A percentile compares a stretch with the other conserved stretches of the same genome.
These are phyloP conservation scores for Sorex maritimensis DNA, from an alignment of 2,797 vertebrate species.

Conservation along the genomic window DNA sequence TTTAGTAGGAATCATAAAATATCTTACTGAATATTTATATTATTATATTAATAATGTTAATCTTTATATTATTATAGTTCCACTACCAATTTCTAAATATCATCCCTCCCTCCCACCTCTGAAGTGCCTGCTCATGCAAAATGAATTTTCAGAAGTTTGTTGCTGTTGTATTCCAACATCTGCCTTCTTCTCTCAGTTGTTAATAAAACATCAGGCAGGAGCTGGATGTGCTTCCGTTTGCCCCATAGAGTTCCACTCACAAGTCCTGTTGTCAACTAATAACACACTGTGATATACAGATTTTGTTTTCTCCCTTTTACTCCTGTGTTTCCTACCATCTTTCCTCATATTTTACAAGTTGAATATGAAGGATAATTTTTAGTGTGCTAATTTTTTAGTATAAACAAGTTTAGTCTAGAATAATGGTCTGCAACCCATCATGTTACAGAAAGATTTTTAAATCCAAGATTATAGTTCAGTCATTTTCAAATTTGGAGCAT, in stretches of 20 bases:
- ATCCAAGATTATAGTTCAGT: conserved; percentile 57
- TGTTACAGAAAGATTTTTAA: conserved; percentile 19
- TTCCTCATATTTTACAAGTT: conserved; percentile 57
- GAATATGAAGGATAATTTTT: conserved; percentile 56
- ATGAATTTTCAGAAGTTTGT: neutral
- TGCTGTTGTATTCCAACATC: neutral
- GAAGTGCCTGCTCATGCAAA: neutral
- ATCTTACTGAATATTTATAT: conserved; percentile 43
- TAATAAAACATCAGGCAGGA: neutral
- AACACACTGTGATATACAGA: neutral
- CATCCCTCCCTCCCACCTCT: neutral
- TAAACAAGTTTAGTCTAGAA: conserved; percentile 51
- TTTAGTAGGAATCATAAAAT: conserved; percentile 39
- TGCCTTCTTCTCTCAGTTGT: neutral
- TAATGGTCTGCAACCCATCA: conserved; percentile 8
- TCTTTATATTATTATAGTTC: neutral
- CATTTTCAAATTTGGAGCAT: conserved; percentile 41
- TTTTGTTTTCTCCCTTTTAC: conserved; percentile 15
- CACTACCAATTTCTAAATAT: conserved; percentile 11
- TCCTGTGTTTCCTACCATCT: neutral
- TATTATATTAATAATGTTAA: neutral
- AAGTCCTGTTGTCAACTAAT: neutral
- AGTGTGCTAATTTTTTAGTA: conserved; percentile 53
- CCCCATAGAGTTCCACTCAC: neutral
- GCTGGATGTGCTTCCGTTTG: neutral